Evolutionary conservation across 1,140 invertebrate genomes (phyloP).

Genomic region (Drosophila mauritiana): DNA sequence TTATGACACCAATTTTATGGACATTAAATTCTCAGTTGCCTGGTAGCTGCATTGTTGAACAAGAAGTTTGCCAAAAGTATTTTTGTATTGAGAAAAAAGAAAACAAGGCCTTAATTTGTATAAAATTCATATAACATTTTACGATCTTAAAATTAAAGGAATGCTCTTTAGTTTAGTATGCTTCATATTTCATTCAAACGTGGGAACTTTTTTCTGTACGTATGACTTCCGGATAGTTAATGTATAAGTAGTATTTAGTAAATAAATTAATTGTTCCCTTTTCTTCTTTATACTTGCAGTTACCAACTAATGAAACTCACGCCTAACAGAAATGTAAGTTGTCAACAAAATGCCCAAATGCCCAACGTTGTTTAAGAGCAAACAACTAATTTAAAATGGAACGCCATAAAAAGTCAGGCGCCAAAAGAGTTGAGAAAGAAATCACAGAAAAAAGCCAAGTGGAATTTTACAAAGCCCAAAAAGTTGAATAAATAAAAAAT

Average conservation of each 20-base stretch:
- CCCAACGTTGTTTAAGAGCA: conserved; percentile 37
- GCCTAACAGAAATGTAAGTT: conserved; percentile 58
- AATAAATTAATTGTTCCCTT: background rate
- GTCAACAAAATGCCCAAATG: conserved; percentile 20
- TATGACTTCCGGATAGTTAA: too few species aligned
- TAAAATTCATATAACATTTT: background rate
- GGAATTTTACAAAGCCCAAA: conserved; percentile 24
- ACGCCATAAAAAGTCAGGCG: conserved; percentile 61
- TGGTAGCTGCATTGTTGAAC: background rate
- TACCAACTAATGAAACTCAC: conserved; percentile 43
- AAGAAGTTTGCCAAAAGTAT: background rate
- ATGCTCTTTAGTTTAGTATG: too few species aligned
- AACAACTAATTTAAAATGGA: conserved; percentile 79
- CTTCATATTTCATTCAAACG: too few species aligned
- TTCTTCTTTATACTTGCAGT: conserved; percentile 47
- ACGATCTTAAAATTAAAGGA: background rate
- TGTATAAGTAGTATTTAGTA: too few species aligned
- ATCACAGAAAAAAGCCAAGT: conserved; percentile 24
- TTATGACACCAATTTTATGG: conserved; percentile 20
- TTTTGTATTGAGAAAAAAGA: background rate
- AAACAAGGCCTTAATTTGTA: background rate
- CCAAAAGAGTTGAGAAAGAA: conserved; percentile 38
- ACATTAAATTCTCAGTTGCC: background rate
- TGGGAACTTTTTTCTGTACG: too few species aligned
- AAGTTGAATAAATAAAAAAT: conserved; percentile 46